Evolutionary conservation across 2,113 vertebrate genomes (phyloP).

Genomic region (Mixornis gularis): DNA sequence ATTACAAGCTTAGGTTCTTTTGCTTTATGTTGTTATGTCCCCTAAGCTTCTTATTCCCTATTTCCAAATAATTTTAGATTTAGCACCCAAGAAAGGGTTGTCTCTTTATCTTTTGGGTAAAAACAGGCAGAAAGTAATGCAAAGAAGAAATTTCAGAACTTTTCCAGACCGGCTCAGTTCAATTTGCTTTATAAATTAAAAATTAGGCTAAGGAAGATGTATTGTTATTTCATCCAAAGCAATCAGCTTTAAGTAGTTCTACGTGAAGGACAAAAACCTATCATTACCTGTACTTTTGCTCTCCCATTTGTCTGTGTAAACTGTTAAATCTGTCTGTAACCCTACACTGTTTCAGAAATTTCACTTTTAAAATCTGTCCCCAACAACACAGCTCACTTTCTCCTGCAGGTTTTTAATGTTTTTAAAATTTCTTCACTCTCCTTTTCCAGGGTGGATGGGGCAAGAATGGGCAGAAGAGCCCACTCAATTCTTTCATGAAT

Average conservation of each 20-base stretch:
- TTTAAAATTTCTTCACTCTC: not conserved
- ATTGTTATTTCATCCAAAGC: not conserved
- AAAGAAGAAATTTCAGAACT: not conserved
- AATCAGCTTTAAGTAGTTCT: not conserved
- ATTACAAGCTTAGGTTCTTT: not conserved
- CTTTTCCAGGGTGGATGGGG: not conserved
- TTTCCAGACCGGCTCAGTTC: not conserved
- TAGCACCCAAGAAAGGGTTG: not conserved
- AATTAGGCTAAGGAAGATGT: not conserved
- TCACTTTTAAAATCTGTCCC: not conserved
- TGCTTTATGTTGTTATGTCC: not conserved
- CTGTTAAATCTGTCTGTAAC: not conserved
- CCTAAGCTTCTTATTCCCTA: not conserved
- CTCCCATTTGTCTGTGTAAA: not conserved
- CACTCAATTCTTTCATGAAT: not conserved
- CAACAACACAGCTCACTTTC: not conserved
- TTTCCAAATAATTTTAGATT: not conserved
- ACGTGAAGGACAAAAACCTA: not conserved
- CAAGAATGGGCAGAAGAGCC: not conserved
- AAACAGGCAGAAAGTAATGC: not conserved
- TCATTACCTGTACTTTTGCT: not conserved
- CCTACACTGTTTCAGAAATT: not conserved
- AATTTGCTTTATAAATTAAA: slow-evolving; percentile 5
- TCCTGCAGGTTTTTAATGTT: not conserved
- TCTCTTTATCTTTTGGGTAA: not conserved